A percentile compares a stretch with the other conserved stretches of the same genome.
Evolutionary conservation across 2,113 vertebrate genomes (phyloP).

Genomic region (Xiphorhynchus elegans): DNA sequence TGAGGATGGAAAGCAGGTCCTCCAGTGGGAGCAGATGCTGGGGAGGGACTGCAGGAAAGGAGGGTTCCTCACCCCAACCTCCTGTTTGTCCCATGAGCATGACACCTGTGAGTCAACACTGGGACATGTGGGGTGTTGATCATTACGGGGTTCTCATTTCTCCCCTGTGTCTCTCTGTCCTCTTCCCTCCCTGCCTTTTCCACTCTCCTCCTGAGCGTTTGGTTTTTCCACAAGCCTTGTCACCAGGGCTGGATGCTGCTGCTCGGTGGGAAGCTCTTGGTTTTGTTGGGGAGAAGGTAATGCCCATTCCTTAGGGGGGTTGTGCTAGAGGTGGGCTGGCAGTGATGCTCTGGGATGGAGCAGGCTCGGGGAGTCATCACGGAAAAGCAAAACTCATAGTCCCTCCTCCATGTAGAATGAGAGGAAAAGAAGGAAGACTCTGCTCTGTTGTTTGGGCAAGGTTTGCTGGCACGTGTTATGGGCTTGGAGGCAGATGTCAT

Average conservation of each 20-base stretch:
- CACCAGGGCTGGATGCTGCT: background rate
- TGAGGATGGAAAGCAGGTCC: background rate
- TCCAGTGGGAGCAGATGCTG: background rate
- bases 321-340: background rate
- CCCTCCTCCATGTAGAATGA: background rate
- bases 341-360: background rate
- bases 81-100: background rate
- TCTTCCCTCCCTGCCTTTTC: background rate
- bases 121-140: background rate
- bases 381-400: background rate
- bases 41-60: background rate
- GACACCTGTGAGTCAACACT: background rate
- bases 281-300: background rate
- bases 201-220: background rate
- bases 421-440: background rate
- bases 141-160: background rate
- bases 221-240: background rate
- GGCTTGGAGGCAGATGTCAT: background rate
- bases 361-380: background rate
- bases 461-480: background rate
- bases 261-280: background rate
- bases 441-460: background rate
- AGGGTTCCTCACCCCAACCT: background rate
- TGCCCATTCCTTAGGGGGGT: rapidly evolving
- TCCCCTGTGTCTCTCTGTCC: background rate